phyloP scores from a whole-genome alignment of 37 sponge, comb jelly and placozoan species.

The Amphimedon queenslandica region DNA sequence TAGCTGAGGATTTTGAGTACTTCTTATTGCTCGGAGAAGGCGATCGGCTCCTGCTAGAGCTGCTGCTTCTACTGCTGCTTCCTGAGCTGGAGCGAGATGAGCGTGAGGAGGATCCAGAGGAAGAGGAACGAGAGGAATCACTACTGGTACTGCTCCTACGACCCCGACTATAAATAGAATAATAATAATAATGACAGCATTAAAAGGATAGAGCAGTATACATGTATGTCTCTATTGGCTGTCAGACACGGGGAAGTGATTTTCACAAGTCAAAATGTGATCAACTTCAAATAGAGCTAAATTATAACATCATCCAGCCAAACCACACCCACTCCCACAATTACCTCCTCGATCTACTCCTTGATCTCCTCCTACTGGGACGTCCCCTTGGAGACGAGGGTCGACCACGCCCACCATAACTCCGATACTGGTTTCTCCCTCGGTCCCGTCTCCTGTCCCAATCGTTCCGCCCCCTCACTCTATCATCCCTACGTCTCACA shows the following conservation, averaged over 20 bases:
- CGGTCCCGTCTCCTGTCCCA: slow-evolving; percentile 31
- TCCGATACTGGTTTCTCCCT: background rate
- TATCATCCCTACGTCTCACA: slow-evolving; percentile 7
- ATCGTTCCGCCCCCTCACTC: background rate
- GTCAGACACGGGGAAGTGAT: too few relatives aligned
- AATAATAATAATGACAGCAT: too few relatives aligned
- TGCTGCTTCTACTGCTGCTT: slow-evolving; percentile 17
- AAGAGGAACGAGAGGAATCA: slow-evolving; percentile 36
- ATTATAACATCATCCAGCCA: background rate
- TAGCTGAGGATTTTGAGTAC: background rate
- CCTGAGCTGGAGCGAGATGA: slow-evolving; percentile 33
- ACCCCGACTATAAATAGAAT: slow-evolving; percentile 28
- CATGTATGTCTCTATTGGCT: too few relatives aligned
- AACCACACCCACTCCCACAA: background rate
- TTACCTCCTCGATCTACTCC: slow-evolving; percentile 7
- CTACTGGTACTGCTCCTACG: slow-evolving; percentile 16
- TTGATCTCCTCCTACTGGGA: slow-evolving; percentile 15
- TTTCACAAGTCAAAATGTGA: too few relatives aligned
- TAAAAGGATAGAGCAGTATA: background rate
- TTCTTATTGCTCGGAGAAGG: background rate
- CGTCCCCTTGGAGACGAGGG: too few relatives aligned
- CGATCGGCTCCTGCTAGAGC: background rate
- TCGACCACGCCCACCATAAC: slow-evolving; percentile 10
- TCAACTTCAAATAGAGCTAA: slow-evolving; percentile 36
- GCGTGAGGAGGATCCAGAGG: slow-evolving; percentile 17